A percentile compares a stretch with the other conserved stretches of the same genome.
These are phyloP conservation scores for Morpho helenor DNA, from an alignment of 2,888 invertebrate genomes.

Conservation along the genomic window DNA sequence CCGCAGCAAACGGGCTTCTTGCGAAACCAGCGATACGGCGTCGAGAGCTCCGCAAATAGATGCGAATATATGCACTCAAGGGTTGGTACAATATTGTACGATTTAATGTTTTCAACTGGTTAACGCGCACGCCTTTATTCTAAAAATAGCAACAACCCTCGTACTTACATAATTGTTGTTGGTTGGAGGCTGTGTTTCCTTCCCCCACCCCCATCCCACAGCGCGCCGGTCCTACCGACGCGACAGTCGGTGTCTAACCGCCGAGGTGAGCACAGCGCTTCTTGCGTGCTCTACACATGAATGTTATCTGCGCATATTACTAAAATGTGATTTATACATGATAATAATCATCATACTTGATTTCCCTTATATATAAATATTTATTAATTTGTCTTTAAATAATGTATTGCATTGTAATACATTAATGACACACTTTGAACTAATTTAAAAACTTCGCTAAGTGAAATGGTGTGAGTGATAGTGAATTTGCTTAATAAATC, in stretches of 20 bases:
- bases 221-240: conserved; percentile 25
- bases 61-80: conserved; percentile 36
- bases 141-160: conserved; percentile 72
- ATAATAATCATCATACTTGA: background rate
- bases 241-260: conserved; percentile 48
- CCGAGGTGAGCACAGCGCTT: conserved; percentile 30
- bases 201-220: conserved; percentile 36
- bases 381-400: background rate
- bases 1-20: conserved; percentile 33
- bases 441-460: conserved; percentile 4
- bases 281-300: conserved; percentile 16
- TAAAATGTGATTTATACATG: conserved; percentile 4
- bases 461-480: conserved; percentile 24
- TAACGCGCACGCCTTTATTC: conserved; percentile 47
- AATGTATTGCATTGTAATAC: background rate
- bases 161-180: conserved; percentile 66
- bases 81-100: conserved; percentile 23
- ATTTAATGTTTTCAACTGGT: conserved; percentile 45
- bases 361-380: background rate
- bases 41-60: conserved; percentile 55
- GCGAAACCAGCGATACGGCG: conserved; percentile 50
- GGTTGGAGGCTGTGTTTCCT: conserved; percentile 68
- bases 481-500: conserved; percentile 30
- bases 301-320: conserved; percentile 18
- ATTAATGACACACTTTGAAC: background rate